Evolutionary conservation across 2,113 vertebrate genomes (phyloP).

Genomic region (Ariopsis seemanni): DNA sequence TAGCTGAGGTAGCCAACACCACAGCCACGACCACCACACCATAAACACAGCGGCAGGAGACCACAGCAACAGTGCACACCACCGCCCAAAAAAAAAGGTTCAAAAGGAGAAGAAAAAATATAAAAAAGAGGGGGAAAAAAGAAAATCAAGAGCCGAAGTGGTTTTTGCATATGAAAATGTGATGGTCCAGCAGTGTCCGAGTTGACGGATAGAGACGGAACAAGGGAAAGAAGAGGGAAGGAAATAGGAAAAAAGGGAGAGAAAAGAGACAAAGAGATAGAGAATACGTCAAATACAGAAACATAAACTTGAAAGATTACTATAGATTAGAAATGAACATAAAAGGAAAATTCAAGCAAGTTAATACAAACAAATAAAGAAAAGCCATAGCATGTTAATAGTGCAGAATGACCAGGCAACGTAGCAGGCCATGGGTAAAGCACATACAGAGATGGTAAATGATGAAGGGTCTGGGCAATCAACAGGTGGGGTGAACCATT

Average conservation of each 20-base stretch:
- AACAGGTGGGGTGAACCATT: constrained; percentile 25
- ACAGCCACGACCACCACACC: constrained; percentile 56
- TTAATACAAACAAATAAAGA: constrained; percentile 71
- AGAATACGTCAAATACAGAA: constrained; percentile 95
- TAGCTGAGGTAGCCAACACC: constrained; percentile 75
- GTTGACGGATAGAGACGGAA: constrained; percentile 65
- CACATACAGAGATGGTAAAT: constrained; percentile 30
- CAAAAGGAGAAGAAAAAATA: constrained; percentile 12
- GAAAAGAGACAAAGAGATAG: constrained; percentile 75
- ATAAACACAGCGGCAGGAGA: constrained; percentile 15
- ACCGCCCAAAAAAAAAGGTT: constrained; percentile 28
- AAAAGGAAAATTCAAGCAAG: constrained; percentile 66
- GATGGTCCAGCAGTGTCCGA: constrained; percentile 73
- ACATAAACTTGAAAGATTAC: constrained; percentile 83
- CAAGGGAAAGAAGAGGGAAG: constrained; percentile 52
- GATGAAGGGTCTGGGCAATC: constrained; percentile 25
- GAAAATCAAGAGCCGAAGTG: constrained; percentile 20
- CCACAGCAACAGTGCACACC: constrained; percentile 18
- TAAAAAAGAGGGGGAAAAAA: constrained; percentile 41
- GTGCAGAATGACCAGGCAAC: constrained; percentile 53
- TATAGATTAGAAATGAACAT: constrained; percentile 77
- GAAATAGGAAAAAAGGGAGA: constrained; percentile 54
- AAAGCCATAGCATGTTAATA: constrained; percentile 68
- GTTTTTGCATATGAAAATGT: constrained; percentile 67
- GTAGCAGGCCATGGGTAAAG: constrained; percentile 54